Evolutionary conservation across 2,888 invertebrate genomes (phyloP).

Genomic region (Eustalomyia histrio): DNA sequence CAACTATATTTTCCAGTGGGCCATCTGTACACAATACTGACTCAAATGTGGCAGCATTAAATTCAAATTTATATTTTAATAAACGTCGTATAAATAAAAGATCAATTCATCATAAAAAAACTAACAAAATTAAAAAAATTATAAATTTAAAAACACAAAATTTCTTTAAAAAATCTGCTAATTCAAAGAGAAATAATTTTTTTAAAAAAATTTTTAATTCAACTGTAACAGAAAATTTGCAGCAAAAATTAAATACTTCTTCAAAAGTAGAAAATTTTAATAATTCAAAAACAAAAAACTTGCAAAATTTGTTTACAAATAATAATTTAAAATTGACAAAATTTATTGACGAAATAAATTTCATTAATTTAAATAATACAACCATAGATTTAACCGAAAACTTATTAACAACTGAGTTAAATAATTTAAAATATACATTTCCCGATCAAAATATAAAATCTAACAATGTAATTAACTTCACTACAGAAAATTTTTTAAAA

Average conservation of each 20-base stretch:
- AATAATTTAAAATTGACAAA: no score
- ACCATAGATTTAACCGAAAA: no score
- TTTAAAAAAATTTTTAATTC: neutral
- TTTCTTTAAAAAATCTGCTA: neutral
- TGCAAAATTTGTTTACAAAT: no score
- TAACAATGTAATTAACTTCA: no score
- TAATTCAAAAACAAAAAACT: neutral
- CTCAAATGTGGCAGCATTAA: neutral
- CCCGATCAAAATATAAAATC: no score
- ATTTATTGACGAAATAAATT: no score
- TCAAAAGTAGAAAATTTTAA: neutral
- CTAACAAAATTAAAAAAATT: neutral
- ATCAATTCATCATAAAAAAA: neutral
- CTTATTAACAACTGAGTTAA: no score
- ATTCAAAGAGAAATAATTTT: neutral
- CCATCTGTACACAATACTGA: neutral
- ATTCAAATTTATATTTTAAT: constrained; percentile 2
- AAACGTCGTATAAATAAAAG: constrained; percentile 23
- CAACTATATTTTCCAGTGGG: constrained; percentile 27
- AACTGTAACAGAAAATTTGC: neutral
- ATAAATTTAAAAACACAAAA: neutral
- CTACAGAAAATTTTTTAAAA: no score
- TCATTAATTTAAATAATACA: no score
- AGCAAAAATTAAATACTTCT: neutral
- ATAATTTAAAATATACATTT: no score